These are phyloP conservation scores for Drosophila robusta DNA, from an alignment of 2,888 invertebrate species.

Conservation along the genomic window DNA sequence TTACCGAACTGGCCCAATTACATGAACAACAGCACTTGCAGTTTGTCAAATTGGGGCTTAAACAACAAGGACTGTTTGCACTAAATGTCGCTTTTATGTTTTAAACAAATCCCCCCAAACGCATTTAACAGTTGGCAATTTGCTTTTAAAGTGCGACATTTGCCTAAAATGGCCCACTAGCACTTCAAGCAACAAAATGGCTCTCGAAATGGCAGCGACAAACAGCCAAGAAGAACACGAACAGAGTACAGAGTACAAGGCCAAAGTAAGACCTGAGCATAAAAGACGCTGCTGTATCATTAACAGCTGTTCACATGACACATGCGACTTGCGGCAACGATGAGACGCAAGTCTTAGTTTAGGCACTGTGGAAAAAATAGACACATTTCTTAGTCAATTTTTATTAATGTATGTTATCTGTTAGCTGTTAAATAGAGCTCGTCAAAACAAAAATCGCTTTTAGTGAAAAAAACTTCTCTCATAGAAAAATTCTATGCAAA, in stretches of 20 bases:
- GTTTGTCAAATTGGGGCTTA: conserved; percentile 1
- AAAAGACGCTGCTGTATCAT: conserved; percentile 65
- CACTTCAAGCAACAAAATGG: conserved; percentile 34
- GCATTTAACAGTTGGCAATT: conserved; percentile 26
- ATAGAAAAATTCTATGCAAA: no score
- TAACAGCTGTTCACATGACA: conserved; percentile 75
- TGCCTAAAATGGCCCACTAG: conserved; percentile 39
- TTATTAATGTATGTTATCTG: no score
- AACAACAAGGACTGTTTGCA: conserved; percentile 16
- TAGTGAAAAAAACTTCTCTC: no score
- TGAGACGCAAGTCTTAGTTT: conserved; percentile 8
- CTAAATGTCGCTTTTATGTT: conserved; percentile 19
- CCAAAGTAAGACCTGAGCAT: conserved; percentile 43
- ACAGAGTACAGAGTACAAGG: conserved; percentile 8
- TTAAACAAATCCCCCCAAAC: conserved; percentile 29
- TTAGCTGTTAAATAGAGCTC: no score
- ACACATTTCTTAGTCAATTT: neutral
- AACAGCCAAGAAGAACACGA: conserved; percentile 14
- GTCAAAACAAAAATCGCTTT: no score
- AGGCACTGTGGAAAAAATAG: conserved; percentile 7
- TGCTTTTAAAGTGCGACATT: conserved; percentile 47
- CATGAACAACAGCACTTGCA: neutral
- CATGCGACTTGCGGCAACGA: conserved; percentile 46
- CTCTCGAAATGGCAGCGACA: conserved; percentile 27
- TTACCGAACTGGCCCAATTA: conserved; percentile 12